phyloP scores from a whole-genome alignment of 2,888 invertebrate genomes.

The Gisinianus flammeolus region DNA sequence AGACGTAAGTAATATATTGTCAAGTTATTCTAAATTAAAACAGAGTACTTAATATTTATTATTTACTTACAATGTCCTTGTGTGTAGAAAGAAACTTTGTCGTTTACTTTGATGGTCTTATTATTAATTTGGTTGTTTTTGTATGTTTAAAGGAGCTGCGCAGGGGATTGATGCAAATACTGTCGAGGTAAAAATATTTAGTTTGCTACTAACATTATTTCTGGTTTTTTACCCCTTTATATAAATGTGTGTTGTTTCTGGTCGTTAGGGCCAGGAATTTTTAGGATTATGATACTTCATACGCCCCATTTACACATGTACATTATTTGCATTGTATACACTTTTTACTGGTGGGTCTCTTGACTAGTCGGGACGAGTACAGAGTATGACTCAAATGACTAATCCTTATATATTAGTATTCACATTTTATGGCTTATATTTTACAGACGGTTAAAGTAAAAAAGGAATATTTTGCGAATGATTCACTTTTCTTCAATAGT shows the following conservation, averaged over 20 bases:
- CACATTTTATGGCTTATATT: too few relatives aligned
- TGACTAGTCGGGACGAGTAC: too few relatives aligned
- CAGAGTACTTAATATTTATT: too few relatives aligned
- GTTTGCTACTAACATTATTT: neutral
- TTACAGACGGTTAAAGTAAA: too few relatives aligned
- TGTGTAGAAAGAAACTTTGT: neutral
- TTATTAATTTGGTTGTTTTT: neutral
- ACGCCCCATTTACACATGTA: neutral
- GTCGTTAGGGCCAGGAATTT: neutral
- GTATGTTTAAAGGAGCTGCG: neutral
- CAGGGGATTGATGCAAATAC: slow-evolving; percentile 41
- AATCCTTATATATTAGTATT: too few relatives aligned
- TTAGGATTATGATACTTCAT: neutral
- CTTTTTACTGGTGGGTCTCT: too few relatives aligned
- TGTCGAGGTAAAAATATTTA: slow-evolving; percentile 42
- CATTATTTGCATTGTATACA: neutral
- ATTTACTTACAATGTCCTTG: neutral
- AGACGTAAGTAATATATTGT: slow-evolving; percentile 19
- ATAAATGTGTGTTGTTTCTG: neutral
- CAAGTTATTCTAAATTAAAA: neutral
- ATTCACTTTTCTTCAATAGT: too few relatives aligned
- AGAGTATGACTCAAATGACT: too few relatives aligned
- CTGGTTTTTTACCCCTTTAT: neutral
- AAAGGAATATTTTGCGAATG: too few relatives aligned
- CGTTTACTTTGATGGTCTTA: neutral